Conservation (phyloP, 2,888 invertebrate genomes). For the Erynnis tages region DNA sequence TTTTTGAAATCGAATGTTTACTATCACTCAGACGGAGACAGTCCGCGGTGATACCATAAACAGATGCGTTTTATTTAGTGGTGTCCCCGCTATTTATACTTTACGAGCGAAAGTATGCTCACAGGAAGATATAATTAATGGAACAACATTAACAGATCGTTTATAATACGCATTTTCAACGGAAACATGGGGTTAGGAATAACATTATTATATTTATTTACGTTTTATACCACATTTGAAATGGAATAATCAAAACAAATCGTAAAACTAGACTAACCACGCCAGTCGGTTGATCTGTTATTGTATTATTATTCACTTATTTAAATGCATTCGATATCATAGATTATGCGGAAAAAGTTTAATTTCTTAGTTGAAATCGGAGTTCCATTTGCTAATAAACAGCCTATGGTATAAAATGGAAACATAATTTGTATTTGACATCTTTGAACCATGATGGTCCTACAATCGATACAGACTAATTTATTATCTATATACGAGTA, state of each 20-base stretch:
- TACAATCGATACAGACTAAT: no score
- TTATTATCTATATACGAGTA: no score
- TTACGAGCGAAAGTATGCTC: constrained; percentile 51
- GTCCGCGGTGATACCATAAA: constrained; percentile 50
- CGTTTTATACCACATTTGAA: constrained; percentile 41
- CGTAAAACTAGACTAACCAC: not conserved
- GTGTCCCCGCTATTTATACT: constrained; percentile 56
- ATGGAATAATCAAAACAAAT: constrained; percentile 28
- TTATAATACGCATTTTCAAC: constrained; percentile 53
- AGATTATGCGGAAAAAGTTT: no score
- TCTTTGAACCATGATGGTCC: no score
- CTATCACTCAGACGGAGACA: constrained; percentile 4
- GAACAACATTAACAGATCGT: constrained; percentile 65
- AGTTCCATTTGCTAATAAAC: no score
- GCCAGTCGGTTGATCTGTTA: not conserved
- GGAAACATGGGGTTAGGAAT: constrained; percentile 58
- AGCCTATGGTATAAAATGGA: no score
- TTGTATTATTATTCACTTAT: no score
- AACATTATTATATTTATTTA: constrained; percentile 47
- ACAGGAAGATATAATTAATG: constrained; percentile 75
- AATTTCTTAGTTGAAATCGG: no score
- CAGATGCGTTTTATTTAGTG: constrained; percentile 66
- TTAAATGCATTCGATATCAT: no score
- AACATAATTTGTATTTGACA: no score
- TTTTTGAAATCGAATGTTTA: not conserved